A percentile compares a stretch with the other conserved stretches of the same genome.
phyloP scores from a whole-genome alignment of 1,140 invertebrate species.

The Pseudomyrmex gracilis region DNA sequence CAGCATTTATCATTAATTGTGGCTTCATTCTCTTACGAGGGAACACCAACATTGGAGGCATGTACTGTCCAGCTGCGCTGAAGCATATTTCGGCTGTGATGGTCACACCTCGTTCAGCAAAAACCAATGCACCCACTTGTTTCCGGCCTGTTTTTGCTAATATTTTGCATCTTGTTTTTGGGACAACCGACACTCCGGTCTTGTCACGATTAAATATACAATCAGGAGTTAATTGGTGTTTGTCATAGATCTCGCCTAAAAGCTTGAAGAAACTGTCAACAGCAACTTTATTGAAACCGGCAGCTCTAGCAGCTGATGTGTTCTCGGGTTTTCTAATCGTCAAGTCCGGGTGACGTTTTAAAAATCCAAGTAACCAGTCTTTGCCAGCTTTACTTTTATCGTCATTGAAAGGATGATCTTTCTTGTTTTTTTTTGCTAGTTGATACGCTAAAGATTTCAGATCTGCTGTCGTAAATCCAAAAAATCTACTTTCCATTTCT shows the following conservation, averaged over 20 bases:
- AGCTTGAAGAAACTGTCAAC: slow-evolving; percentile 20
- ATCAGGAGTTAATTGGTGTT: slow-evolving; percentile 65
- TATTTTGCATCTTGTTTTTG: slow-evolving; percentile 53
- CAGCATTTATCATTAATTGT: slow-evolving; percentile 12
- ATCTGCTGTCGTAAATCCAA: slow-evolving; percentile 20
- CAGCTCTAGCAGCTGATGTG: slow-evolving; percentile 52
- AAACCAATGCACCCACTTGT: slow-evolving; percentile 9
- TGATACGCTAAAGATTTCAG: slow-evolving; percentile 12
- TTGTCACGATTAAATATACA: slow-evolving; percentile 29
- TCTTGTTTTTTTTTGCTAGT: slow-evolving; percentile 19
- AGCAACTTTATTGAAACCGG: slow-evolving; percentile 17
- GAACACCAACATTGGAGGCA: slow-evolving; percentile 27
- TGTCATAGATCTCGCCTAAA: slow-evolving; percentile 14
- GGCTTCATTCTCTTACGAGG: slow-evolving; percentile 18
- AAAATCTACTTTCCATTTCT: slow-evolving; percentile 47
- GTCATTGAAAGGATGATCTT: slow-evolving; percentile 9
- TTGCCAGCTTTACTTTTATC: slow-evolving; percentile 26
- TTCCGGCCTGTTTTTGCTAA: slow-evolving; percentile 19
- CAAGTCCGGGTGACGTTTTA: slow-evolving; percentile 6
- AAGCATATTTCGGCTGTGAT: slow-evolving; percentile 17
- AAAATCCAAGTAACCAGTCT: slow-evolving; percentile 21
- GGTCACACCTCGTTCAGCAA: slow-evolving; percentile 7
- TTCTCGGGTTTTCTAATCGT: slow-evolving; percentile 13
- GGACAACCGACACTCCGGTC: slow-evolving; percentile 11
- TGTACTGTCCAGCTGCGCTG: not conserved